Base-by-base conservation (phyloP, 64 coral and sea anemone genomes). In the Acropora tenuis region DNA sequence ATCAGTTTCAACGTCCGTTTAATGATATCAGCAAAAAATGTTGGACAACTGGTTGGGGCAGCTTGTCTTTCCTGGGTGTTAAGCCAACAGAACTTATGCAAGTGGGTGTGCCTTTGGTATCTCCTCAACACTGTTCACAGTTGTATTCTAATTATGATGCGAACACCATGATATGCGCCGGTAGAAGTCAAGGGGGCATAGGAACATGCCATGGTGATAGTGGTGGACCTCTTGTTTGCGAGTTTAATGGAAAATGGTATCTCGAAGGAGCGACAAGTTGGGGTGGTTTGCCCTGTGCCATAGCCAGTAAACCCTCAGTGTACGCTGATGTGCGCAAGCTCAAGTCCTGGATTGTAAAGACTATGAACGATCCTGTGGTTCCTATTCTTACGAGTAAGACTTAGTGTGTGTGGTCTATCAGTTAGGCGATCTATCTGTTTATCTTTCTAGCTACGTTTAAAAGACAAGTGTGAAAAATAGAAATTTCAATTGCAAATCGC, bases 1-100 rank as follows among this genome's bases (percentile, higher is more conserved):
- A 78, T 13, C 45, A 45, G 1, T 48, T 48, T 18, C 77, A 47
- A 42, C 49, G 1, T 47, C 77, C 77, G 11, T 48, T 78, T 10
- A 44, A 78, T 53, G 45, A 43, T 3, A 1, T n/a, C 0, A 47
- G 16, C 42, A 78, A 78, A 18, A 78, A 1, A 1, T 89, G 87
- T 61, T 89, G 87, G 87, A 89, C 88, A 0, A 67, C 75, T n/a
- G 91, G 91, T 1, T 93, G 91, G 91, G 91, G 91, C 7, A 86
- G 60, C 30, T 47, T 93, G 1, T 57, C 19, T n/a, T 93, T 76
- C 2, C 61, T 17, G 6, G 85, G 92, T 18, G 41, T 65, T 17
- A 19, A 71, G 5, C 78, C 92, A 15, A 55, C 80, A 13, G 41
- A 47, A 13, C 92, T 93, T 43, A 86, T 78, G 48, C 92, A 93